Percentiles rank a stretch among this genome's conserved stretches.
Conservation (phyloP, 2,888 invertebrate species). For the Vandiemenella viatica region DNA sequence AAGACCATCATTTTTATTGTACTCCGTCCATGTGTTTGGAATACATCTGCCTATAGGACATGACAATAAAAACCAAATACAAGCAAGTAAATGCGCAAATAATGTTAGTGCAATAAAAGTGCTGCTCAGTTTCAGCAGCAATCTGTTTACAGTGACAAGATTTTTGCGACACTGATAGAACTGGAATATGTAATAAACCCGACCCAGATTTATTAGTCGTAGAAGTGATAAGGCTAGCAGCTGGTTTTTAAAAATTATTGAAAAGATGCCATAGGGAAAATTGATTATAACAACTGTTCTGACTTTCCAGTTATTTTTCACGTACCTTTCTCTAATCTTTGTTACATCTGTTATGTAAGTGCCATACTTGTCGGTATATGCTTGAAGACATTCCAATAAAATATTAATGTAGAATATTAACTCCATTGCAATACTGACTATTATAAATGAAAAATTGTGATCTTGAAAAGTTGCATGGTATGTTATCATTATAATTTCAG, state of each 20-base stretch:
- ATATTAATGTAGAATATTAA: not conserved
- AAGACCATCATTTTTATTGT: too few species aligned
- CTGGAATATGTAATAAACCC: not conserved
- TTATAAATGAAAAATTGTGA: not conserved
- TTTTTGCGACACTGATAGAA: not conserved
- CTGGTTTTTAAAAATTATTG: too few species aligned
- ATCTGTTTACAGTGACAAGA: not conserved
- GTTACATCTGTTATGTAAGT: slow-evolving; percentile 31
- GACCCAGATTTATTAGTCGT: not conserved
- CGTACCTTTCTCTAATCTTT: not conserved
- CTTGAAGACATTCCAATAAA: slow-evolving; percentile 30
- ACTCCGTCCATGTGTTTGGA: too few species aligned
- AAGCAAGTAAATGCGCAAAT: not conserved
- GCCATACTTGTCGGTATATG: slow-evolving; percentile 36
- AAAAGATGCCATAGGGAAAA: not conserved
- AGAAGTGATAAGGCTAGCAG: too few species aligned
- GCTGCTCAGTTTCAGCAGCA: not conserved
- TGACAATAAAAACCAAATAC: too few species aligned
- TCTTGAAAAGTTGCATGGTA: not conserved
- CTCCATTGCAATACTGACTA: not conserved
- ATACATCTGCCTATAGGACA: too few species aligned
- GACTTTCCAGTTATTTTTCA: not conserved
- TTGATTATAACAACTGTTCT: not conserved
- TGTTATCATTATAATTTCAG: not conserved
- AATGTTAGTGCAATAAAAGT: slow-evolving; percentile 9